Base-by-base conservation (phyloP, 2,888 invertebrate species). In the Branchellion lobata region DNA sequence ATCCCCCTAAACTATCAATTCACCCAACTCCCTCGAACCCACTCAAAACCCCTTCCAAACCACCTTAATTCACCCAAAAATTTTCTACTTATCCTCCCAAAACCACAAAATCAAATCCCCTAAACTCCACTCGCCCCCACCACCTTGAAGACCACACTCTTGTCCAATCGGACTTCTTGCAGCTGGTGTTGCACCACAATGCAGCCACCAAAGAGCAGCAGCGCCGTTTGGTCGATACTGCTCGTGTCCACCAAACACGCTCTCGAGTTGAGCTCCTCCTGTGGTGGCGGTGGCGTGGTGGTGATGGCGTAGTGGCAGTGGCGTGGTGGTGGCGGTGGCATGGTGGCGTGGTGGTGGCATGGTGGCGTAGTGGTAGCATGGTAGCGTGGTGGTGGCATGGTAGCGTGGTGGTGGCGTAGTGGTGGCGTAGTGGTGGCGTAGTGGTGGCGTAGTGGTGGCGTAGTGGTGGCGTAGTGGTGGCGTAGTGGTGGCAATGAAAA, bases 141-240 rank as follows among this genome's bases (percentile, higher is more conserved):
- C 11, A 83, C 83, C 82, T 83, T 83, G 72, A 83, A 82, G 31
- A 74, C 79, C 71, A 82, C 82, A 81, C 81, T 82, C 33, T 80
- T 78, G 36, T 83, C 84, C 0, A 84, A 34, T 1, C 77, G 72
- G 51, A 83, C 75, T 14, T 81, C 14, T 34, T 83, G 80, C 14
- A 81, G 53, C 36, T 81, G 75, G 74, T 84, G 84, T 34, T 81
- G 80, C 0, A 84, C 83, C 1, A 65, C 75, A 27, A 84, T 82
- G 31, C 79, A 74, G 18, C 83, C 84, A 8, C 83, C 84, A 71
- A 84, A 84, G 57, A 84, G 75, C 57, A 84, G 80, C 53, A 84
- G 72, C 0, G 84, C 79, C 65, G 74, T 80, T 36, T 76, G 65
- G n/a, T 65, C 40, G 27, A 83, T 78, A 24, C 81, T 81, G 8